Evolutionary conservation across 2,113 vertebrate genomes (phyloP), one percentile per base, ranked within the genome.

Genomic region (Ploceus nigricollis): DNA sequence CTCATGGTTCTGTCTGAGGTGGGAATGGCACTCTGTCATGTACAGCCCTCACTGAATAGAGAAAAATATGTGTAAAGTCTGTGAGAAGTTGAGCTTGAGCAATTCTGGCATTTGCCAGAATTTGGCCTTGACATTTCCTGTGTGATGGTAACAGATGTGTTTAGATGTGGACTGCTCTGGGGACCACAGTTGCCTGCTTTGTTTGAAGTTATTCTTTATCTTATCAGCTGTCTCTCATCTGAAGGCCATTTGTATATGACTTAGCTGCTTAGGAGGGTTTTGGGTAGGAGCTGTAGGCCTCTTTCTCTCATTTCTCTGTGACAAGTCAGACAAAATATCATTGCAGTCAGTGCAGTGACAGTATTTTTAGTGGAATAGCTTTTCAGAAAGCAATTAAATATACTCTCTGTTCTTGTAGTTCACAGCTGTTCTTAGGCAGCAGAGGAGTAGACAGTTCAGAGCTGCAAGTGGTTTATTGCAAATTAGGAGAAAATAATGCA

Each of bases 161-260:
- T 90, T 33, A 17, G 31, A 18, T 1, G 6, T 12, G n/a, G 25
- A 15, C 65, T 89, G 79, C 54, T 71, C 25, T 60, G 54, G 63
- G 56, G 61, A 77, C 77, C 54, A 71, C 79, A 90, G 7, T 2
- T 85, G 56, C 63, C 51, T 57, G 66, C 76, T 92, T 64, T 83
- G 71, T 96, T 95, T 89, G 71, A 57, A 75, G 27, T 65, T 72
- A 30, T 24, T 60, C 78, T 79, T 50, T 95, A 91, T 89, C 90
- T 75, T 60, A 80, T 88, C 92, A 87, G 75, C 89, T 79, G 57
- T 73, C 70, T 76, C 28, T 90, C 44, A 20, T 37, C 31, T 3
- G 35, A 81, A 83, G 88, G 73, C 68, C 63, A 15, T 76, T 90
- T 90, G 81, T 93, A 0, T 35, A 28, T 77, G 30, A 61, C 45